Base-by-base conservation (phyloP, 1,140 invertebrate genomes). In the Zaprionus nigranus region DNA sequence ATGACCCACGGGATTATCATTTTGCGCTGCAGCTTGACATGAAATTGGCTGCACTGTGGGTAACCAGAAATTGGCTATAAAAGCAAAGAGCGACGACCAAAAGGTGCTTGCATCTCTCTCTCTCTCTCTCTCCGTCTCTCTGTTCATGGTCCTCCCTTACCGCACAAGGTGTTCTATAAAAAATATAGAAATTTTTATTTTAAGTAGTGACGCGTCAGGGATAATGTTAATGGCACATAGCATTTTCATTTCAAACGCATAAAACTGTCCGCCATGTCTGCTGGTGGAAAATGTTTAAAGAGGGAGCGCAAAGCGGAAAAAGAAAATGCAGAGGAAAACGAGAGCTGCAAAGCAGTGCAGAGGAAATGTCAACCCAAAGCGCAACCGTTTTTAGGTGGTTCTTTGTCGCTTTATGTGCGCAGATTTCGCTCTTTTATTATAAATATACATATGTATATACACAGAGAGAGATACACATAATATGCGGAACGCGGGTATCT, bases 151-250 rank as follows among this genome's bases (percentile, higher is more conserved):
- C 6, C 28, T 30, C 30, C 15, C 22, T 76, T 69, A 63, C 66
- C 46, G 57, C 70, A 24, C 46, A 24, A 51, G 38, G 58, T 62
- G 67, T 84, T 73, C 68, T 81, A 88, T 78, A 88, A 81, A 88
- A 88, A 84, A 90, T 84, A 87, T 90, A 90, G 82, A 90, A 90
- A 86, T 85, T 90, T 90, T 90, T 90, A 90, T 90, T 90, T 88
- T 90, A 90, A 90, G 85, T 90, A 90, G 85, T 90, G 85, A 90
- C 85, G 85, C 85, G 85, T 90, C 85, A 82, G 79, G 85, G 85
- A 90, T 90, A 90, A 90, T 90, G 85, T 90, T 90, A 90, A 90
- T 90, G 85, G 86, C 86, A 90, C 85, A 85, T 90, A 81, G 85
- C 86, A 90, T 88, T 88, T 85, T 90, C 85, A 90, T 90, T 90